Evolutionary conservation across 2,113 vertebrate genomes (phyloP), one percentile per base, ranked within the genome.

Genomic region (Phasianus colchicus): DNA sequence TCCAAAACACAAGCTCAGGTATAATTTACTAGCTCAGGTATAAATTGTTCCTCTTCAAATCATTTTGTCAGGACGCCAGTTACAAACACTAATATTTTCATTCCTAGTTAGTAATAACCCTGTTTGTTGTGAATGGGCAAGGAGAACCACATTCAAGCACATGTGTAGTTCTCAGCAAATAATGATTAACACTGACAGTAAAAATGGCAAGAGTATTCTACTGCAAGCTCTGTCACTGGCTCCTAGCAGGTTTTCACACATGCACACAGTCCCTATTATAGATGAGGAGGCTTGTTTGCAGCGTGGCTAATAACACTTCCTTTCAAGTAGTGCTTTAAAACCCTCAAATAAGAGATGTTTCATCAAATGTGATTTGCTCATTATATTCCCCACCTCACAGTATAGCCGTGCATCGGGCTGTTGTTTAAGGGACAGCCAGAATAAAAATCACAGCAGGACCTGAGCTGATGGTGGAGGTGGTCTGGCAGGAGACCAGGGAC

Each of bases 241-340:
- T 86, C 58, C 27, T 8, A 55, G 57, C 47, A 80, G 64, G 61
- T 72, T 72, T 80, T 57, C 54, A 36, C 43, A 55, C 10, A 50
- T 25, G 67, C 63, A 82, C 66, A 48, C 5, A 74, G 67, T 36
- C 54, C 45, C 55, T 32, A 4, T 21, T 73, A 11, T 0, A 89
- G 67, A 73, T 45, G 43, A 71, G 66, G 58, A 91, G 78, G 38
- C 81, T 84, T 95, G 74, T 93, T 90, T 94, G 73, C 66, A 77
- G 64, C 25, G 63, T 38, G 60, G 81, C 24, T 96, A 85, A 90
- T 85, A 83, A 91, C 81, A 76, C 71, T 85, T 87, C 78, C 87
- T 89, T 70, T 88, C 74, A 89, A 95, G 91, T 2, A 89, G 78
- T 66, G 63, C 87, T 92, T 85, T 58, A 64, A 83, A 95, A 9